These are phyloP conservation scores for Ataeniobius toweri DNA, from an alignment of 2,797 vertebrate genomes.

Conservation along the genomic window DNA sequence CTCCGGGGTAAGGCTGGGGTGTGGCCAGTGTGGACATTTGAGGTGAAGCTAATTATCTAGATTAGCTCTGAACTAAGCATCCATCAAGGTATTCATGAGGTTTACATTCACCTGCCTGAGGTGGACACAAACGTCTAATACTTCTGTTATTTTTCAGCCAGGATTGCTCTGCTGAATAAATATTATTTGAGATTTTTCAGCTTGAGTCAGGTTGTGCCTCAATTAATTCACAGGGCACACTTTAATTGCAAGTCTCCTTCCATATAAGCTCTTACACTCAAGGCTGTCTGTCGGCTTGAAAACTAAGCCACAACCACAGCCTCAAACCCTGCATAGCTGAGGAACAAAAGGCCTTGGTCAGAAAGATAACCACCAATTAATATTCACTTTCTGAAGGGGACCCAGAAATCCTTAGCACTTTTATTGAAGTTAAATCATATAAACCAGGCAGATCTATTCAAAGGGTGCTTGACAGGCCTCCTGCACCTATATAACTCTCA, in stretches of 20 bases:
- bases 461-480: neutral
- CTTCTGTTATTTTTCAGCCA: neutral
- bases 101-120: neutral
- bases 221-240: neutral
- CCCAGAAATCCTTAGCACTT: neutral
- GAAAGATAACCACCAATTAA: constrained; percentile 2
- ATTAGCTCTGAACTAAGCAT: neutral
- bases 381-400: constrained; percentile 5
- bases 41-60: constrained; percentile 29
- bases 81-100: neutral
- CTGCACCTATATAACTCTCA: neutral
- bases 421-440: neutral
- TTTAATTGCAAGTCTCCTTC: neutral
- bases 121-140: neutral
- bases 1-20: constrained; percentile 31
- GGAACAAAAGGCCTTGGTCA: neutral
- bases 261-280: neutral
- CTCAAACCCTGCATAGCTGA: neutral
- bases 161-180: neutral
- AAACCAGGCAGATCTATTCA: neutral
- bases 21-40: constrained; percentile 24
- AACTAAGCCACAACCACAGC: constrained; percentile 1
- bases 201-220: neutral
- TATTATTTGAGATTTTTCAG: neutral
- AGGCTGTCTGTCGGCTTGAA: neutral